Evolutionary conservation across 2,797 vertebrate species (phyloP).

Genomic region (Ctenopoma multispine): DNA sequence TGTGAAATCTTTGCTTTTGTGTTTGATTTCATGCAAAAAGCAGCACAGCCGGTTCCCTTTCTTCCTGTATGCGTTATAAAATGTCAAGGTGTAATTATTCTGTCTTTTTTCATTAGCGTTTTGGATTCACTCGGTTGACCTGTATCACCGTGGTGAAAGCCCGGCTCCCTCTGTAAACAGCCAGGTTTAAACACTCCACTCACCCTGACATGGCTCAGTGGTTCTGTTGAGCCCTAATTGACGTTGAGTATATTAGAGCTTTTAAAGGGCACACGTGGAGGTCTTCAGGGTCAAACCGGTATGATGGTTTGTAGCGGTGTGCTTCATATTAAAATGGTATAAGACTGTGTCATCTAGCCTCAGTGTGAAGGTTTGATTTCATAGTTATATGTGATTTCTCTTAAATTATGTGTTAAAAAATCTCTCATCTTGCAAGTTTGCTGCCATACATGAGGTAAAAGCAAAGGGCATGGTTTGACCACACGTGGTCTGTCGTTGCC

Average conservation of each 20-base stretch:
- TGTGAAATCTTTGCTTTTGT: constrained; percentile 1
- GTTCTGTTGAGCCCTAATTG: constrained; percentile 31
- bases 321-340: not conserved
- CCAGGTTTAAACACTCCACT: constrained; percentile 28
- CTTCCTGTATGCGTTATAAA: constrained; percentile 38
- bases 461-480: not conserved
- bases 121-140: constrained; percentile 19
- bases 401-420: not conserved
- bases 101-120: constrained; percentile 46
- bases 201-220: constrained; percentile 31
- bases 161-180: constrained; percentile 37
- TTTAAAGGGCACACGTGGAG: constrained; percentile 19
- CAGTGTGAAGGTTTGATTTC: not conserved
- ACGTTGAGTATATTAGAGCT: constrained; percentile 26
- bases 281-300: constrained; percentile 14
- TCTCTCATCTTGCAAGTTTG: too few species aligned
- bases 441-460: not conserved
- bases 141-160: constrained; percentile 12
- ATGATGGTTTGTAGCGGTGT: not conserved
- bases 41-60: constrained; percentile 8
- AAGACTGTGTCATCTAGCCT: not conserved
- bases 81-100: constrained; percentile 51
- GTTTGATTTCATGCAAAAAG: constrained; percentile 33
- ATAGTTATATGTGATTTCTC: not conserved
- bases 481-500: constrained; percentile 18